Percentiles rank a stretch among this genome's conserved stretches.
Evolutionary conservation across 2,797 vertebrate species (phyloP).

Genomic region (Sebastes steindachneri): DNA sequence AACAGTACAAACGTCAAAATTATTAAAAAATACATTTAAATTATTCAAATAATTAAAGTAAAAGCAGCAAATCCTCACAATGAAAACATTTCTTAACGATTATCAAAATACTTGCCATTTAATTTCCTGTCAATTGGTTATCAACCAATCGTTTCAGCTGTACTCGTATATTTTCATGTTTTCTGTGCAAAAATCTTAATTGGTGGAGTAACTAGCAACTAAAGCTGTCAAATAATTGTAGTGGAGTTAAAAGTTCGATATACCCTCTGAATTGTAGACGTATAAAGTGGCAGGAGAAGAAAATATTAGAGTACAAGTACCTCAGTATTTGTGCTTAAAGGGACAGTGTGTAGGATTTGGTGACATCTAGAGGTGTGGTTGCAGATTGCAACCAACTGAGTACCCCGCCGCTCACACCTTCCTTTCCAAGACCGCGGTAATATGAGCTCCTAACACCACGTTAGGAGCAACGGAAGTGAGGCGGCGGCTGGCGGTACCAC

Average conservation of each 20-base stretch:
- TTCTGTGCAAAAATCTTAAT: neutral
- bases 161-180: neutral
- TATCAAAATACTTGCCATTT: neutral
- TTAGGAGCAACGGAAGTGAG: too few species aligned
- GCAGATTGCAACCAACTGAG: too few species aligned
- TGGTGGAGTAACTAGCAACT: neutral
- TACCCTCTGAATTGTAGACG: neutral
- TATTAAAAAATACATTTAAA: neutral
- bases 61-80: neutral
- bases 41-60: neutral
- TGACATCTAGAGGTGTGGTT: too few species aligned
- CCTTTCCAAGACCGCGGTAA: too few species aligned
- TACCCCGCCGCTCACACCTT: too few species aligned
- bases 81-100: fast-evolving
- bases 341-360: too few species aligned
- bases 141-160: neutral
- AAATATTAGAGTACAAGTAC: neutral
- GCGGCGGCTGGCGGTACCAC: fast-evolving
- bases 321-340: neutral
- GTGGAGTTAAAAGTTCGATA: neutral
- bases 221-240: neutral
- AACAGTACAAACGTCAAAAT: neutral
- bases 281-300: neutral
- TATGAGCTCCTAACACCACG: too few species aligned
- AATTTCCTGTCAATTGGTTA: neutral